A percentile compares a stretch with the other conserved stretches of the same genome.
Conservation (phyloP, 2,888 invertebrate genomes). For the Netelia inedita region DNA sequence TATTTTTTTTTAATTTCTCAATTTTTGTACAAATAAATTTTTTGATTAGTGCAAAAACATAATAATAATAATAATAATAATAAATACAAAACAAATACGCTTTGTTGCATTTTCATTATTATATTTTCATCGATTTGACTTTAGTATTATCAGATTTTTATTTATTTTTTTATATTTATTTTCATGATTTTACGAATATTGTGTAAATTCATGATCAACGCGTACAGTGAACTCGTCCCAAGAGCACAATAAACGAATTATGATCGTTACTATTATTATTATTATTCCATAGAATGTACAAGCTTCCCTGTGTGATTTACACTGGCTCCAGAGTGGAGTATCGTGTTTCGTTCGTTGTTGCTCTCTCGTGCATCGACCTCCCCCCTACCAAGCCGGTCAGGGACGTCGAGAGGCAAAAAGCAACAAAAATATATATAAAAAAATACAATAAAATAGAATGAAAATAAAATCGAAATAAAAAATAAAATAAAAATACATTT, state of each 20-base stretch:
- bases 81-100: not conserved
- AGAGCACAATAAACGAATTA: too few species aligned
- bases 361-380: slow-evolving; percentile 65
- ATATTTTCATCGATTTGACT: too few species aligned
- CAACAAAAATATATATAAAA: not conserved
- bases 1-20: too few species aligned
- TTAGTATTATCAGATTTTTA: too few species aligned
- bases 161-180: too few species aligned
- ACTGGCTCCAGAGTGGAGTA: slow-evolving; percentile 73
- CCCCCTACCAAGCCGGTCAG: slow-evolving; percentile 50
- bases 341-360: slow-evolving; percentile 73
- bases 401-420: slow-evolving; percentile 22
- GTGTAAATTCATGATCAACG: too few species aligned
- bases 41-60: not conserved
- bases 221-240: too few species aligned
- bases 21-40: not conserved
- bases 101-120: too few species aligned
- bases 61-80: not conserved
- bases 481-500: slow-evolving; percentile 7
- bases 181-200: too few species aligned
- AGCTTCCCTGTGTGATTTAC: slow-evolving; percentile 66
- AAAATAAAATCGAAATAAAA: slow-evolving; percentile 24
- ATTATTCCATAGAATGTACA: slow-evolving; percentile 3
- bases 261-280: too few species aligned
- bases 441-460: slow-evolving; percentile 32